These are phyloP conservation scores for Drosophila kambysellisi DNA, from an alignment of 2,888 invertebrate species.

Conservation along the genomic window DNA sequence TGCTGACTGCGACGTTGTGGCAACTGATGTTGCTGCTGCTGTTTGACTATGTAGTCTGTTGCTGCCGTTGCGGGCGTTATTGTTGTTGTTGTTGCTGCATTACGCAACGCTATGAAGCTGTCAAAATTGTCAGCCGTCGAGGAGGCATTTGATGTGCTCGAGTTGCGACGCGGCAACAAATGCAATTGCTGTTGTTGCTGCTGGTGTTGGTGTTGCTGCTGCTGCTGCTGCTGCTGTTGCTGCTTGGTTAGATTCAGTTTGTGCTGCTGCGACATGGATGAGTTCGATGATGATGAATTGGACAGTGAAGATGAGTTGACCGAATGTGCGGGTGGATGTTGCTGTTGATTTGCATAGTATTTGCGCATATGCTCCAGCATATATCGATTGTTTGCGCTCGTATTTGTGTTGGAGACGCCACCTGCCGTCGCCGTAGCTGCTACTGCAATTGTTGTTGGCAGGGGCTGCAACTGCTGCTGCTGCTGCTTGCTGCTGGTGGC, in stretches of 20 bases:
- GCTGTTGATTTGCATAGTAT: conserved; percentile 82
- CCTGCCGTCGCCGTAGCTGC: conserved; percentile 42
- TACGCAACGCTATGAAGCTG: conserved; percentile 80
- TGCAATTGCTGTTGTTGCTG: conserved; percentile 54
- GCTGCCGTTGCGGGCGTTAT: conserved; percentile 41
- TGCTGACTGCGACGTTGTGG: conserved; percentile 42
- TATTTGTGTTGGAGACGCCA: conserved; percentile 49
- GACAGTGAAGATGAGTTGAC: conserved; percentile 82
- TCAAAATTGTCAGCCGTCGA: conserved; percentile 83
- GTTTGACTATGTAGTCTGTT: conserved; percentile 36
- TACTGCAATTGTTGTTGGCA: conserved; percentile 22
- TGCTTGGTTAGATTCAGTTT: conserved; percentile 61
- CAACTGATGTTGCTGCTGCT: conserved; percentile 37
- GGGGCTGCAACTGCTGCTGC: conserved; percentile 16
- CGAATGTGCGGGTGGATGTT: conserved; percentile 78
- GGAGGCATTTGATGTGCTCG: conserved; percentile 82
- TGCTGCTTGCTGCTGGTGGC: conserved; percentile 66
- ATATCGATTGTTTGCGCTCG: conserved; percentile 75
- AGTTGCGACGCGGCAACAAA: conserved; percentile 75
- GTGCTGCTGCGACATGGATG: conserved; percentile 77
- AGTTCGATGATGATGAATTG: conserved; percentile 83
- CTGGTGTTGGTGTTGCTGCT: conserved; percentile 46
- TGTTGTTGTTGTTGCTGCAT: conserved; percentile 55
- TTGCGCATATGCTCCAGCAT: conserved; percentile 83
- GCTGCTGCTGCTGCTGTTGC: conserved; percentile 46